phyloP scores from a whole-genome alignment of 2,797 vertebrate species.

The Capromys pilorides region DNA sequence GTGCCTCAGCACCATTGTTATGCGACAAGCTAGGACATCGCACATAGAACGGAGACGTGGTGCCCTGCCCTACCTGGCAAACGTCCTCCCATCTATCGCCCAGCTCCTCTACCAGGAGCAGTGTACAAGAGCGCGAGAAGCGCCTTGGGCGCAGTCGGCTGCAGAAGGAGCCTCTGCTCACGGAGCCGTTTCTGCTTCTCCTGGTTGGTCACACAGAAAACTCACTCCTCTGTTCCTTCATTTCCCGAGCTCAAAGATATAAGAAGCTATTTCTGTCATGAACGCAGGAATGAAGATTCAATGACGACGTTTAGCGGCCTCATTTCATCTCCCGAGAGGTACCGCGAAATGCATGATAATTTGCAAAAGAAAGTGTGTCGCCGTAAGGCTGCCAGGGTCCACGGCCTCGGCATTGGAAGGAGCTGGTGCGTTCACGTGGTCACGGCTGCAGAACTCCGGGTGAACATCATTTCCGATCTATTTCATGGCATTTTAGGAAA shows the following conservation, averaged over 20 bases:
- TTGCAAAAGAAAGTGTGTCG: neutral
- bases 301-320: conserved; percentile 54
- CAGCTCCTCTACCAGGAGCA: neutral
- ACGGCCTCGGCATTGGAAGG: neutral
- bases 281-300: conserved; percentile 33
- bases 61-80: neutral
- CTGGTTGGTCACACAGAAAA: conserved; percentile 38
- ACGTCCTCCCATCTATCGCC: neutral
- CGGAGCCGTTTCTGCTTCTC: conserved; percentile 26
- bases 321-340: conserved; percentile 43
- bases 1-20: neutral
- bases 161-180: conserved; percentile 8
- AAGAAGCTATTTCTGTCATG: conserved; percentile 50
- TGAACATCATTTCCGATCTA: neutral
- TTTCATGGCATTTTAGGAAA: neutral
- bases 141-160: neutral
- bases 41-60: neutral
- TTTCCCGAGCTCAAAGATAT: conserved; percentile 57
- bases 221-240: conserved; percentile 59
- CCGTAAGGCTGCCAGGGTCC: neutral
- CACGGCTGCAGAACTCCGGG: neutral
- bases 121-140: neutral
- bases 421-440: neutral
- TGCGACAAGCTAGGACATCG: neutral
- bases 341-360: neutral